Percentiles rank a stretch among this genome's conserved stretches.
Evolutionary conservation across 2,888 invertebrate species (phyloP).

Genomic region (Drosophila antonietae): DNA sequence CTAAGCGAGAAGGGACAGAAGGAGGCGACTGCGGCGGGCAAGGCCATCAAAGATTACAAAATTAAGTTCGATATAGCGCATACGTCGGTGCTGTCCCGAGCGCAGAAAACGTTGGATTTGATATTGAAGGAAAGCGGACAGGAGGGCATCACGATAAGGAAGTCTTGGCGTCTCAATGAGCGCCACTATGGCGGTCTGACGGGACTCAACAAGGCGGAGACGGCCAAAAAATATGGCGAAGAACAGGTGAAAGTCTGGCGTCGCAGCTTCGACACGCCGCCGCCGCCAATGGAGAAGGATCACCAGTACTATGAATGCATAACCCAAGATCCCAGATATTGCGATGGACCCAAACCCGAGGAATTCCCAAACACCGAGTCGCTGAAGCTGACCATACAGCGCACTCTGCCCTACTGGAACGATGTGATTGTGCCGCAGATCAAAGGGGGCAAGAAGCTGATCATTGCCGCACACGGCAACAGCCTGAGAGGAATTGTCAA

Average conservation of each 20-base stretch:
- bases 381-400: conserved; percentile 91
- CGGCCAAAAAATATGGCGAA: conserved; percentile 94
- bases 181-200: conserved; percentile 95
- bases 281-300: conserved; percentile 92
- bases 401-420: conserved; percentile 95
- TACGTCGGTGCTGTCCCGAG: conserved; percentile 92
- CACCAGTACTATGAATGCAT: conserved; percentile 92
- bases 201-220: conserved; percentile 94
- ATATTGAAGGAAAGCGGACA: conserved; percentile 89
- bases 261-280: conserved; percentile 93
- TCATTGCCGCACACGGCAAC: conserved; percentile 95
- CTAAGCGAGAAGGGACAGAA: conserved; percentile 87
- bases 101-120: conserved; percentile 89
- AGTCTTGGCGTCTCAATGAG: conserved; percentile 94
- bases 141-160: conserved; percentile 87
- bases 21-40: conserved; percentile 87
- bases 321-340: conserved; percentile 91
- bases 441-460: conserved; percentile 90
- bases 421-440: conserved; percentile 90
- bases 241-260: conserved; percentile 94
- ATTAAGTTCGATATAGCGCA: conserved; percentile 92
- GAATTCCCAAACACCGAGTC: conserved; percentile 95
- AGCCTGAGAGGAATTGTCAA: conserved; percentile 94
- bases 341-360: conserved; percentile 88
- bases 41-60: conserved; percentile 90